Evolutionary conservation across 2,888 invertebrate genomes (phyloP), one percentile per base, ranked within the genome.

Genomic region (Antheraea yamamai): DNA sequence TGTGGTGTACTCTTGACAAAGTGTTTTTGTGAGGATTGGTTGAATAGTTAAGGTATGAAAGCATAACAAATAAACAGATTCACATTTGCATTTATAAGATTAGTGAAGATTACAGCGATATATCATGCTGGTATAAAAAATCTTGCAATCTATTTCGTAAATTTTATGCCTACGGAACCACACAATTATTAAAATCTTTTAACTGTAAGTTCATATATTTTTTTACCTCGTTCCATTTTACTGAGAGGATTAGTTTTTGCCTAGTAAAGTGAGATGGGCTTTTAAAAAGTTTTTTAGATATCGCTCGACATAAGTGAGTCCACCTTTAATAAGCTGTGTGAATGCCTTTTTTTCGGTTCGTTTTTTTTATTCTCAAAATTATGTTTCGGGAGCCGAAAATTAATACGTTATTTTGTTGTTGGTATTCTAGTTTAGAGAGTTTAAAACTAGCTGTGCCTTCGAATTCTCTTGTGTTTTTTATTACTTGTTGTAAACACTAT

Each of bases 221-320:
- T 75, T 76, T 73, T 74, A 26, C 70, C 75, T 74, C 74, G 4
- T 75, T 77, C 75, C 79, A 76, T 83, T 82, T 82, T 79, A 79
- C 79, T 79, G 75, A 72, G 30, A 66, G 82, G 83, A 85, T 85
- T 85, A 85, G 85, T 87, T 89, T 89, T 88, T 86, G 85, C 82
- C 76, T 75, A 81, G 88, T 87, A 87, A 90, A 81, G 81, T 78
- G 89, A 90, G 86, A 87, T 78, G 85, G 82, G 83, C 82, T 82
- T 86, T 88, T 87, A 87, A 87, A 85, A 83, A 77, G 79, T 68
- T 73, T 23, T 47, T 52, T 55, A 30, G 68, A 23, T 68, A 16
- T 58, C 77, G 78, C 79, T 81, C 68, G 74, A 47, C 71, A 26
- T 47, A 74, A 74, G 74, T 74, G 80, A 81, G 80, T 79, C 75